A percentile compares a stretch with the other conserved stretches of the same genome.
These are phyloP conservation scores for Hypomesus transpacificus DNA, from an alignment of 2,113 vertebrate genomes.

Conservation along the genomic window DNA sequence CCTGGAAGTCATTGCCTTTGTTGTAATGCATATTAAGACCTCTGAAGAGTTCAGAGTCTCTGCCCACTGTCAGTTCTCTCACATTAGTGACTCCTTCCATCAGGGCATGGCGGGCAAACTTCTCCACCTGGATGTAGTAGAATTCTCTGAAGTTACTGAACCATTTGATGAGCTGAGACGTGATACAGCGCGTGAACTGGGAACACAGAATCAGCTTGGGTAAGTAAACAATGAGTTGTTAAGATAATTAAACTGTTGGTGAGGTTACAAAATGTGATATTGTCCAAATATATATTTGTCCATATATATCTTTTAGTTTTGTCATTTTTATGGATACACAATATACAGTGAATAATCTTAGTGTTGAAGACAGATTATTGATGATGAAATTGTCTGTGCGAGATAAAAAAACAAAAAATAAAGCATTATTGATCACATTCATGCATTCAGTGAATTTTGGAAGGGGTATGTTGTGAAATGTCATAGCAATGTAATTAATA, in stretches of 20 bases:
- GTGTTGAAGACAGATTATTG: not conserved
- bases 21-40: slow-evolving; percentile 86
- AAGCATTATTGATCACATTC: not conserved
- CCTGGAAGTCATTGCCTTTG: slow-evolving; percentile 89
- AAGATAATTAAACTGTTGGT: not conserved
- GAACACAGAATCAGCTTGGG: slow-evolving; percentile 35
- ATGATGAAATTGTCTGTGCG: not conserved
- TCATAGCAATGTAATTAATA: not conserved
- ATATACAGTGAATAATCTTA: not conserved
- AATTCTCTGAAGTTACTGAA: slow-evolving; percentile 97
- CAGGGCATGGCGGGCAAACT: slow-evolving; percentile 82
- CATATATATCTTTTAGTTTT: not conserved
- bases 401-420: not conserved
- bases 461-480: not conserved
- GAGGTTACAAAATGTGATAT: not conserved
- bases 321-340: too few relatives aligned
- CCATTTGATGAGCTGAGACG: slow-evolving; percentile 95
- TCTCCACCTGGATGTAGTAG: slow-evolving; percentile 95
- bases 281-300: not conserved
- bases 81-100: slow-evolving; percentile 66
- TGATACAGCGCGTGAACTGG: slow-evolving; percentile 89
- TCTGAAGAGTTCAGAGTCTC: slow-evolving; percentile 85
- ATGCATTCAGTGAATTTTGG: not conserved
- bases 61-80: slow-evolving; percentile 71
- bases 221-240: slow-evolving; percentile 3